Percentiles rank a stretch among this genome's conserved stretches.
phyloP scores from a whole-genome alignment of 2,113 vertebrate species.

The Hydrochoerus hydrochaeris region DNA sequence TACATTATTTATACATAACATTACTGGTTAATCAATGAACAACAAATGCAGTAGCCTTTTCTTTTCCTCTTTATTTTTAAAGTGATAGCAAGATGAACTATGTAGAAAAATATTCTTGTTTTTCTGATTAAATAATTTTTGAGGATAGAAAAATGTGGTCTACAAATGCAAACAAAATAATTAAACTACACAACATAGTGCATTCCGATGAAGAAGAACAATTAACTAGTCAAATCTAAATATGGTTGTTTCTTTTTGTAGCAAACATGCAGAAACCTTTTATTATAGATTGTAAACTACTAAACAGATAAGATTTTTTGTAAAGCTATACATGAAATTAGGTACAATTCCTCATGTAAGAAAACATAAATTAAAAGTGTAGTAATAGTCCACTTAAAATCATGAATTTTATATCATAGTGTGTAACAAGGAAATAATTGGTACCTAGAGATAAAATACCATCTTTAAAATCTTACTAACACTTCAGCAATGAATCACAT shows the following conservation, averaged over 20 bases:
- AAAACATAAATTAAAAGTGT: neutral
- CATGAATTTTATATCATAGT: neutral
- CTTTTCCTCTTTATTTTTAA: constrained; percentile 84
- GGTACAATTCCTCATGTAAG: constrained; percentile 61
- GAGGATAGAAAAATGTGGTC: constrained; percentile 45
- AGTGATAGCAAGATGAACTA: constrained; percentile 79
- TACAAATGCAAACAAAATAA: constrained; percentile 77
- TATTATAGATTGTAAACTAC: neutral
- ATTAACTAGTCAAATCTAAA: constrained; percentile 80
- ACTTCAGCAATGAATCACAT: neutral
- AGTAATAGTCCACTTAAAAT: constrained; percentile 30
- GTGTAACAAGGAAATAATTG: constrained; percentile 11
- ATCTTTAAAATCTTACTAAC: neutral
- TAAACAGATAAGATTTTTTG: neutral
- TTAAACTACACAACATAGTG: constrained; percentile 74
- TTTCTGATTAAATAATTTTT: constrained; percentile 69
- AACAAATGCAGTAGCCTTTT: constrained; percentile 84
- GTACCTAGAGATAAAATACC: neutral
- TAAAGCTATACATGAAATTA: neutral
- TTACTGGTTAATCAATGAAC: constrained; percentile 91
- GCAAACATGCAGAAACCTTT: constrained; percentile 58
- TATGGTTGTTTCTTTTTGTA: constrained; percentile 56
- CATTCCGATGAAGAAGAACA: constrained; percentile 74
- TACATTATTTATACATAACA: constrained; percentile 92
- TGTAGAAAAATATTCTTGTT: constrained; percentile 62